Evolutionary conservation across 2,113 vertebrate genomes (phyloP), one percentile per base, ranked within the genome.

Genomic region (Sceloporus tristichus): DNA sequence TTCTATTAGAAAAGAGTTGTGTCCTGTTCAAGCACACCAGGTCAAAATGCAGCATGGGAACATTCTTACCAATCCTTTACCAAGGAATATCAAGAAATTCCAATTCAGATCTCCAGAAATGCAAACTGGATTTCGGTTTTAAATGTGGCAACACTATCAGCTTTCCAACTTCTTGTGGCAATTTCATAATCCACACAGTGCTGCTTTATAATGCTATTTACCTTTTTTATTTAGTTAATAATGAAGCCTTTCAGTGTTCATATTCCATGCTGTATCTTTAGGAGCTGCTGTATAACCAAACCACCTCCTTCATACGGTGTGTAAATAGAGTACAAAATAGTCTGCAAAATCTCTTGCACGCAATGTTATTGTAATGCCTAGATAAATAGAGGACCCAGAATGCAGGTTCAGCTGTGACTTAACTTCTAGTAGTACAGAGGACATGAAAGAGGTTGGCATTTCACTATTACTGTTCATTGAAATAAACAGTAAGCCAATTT

Each of bases 21-120:
- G 65, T 1, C 48, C 19, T 38, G 34, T 56, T 56, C n/a, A 56
- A 74, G 16, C 34, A 84, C 48, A 21, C 11, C 29, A 59, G 10
- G 29, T 25, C 83, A 79, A 65, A 53, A 14, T 19, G 40, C 42
- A 11, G 40, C 42, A 11, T 70, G 25, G 23, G 25, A 29, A 9
- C 21, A 14, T 25, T 66, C 65, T 59, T 66, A 66, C 65, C 5
- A 13, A 70, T 70, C 5, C 2, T 59, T 70, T 25, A 1, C 5
- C 68, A 85, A 65, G 14, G 91, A 86, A 5, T 34, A 83, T 4
- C 86, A 88, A 25, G 2, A 25, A 74, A 78, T 42, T 80, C 1
- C 21, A 86, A 62, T 74, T 66, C 4, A 4, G 54, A 84, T 53
- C 2, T 74, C 34, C 13, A 74, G 16, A 34, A 75, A 10, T 21